Evolutionary conservation across 2,888 invertebrate genomes (phyloP).

Genomic region (Eurytoma adleriae): DNA sequence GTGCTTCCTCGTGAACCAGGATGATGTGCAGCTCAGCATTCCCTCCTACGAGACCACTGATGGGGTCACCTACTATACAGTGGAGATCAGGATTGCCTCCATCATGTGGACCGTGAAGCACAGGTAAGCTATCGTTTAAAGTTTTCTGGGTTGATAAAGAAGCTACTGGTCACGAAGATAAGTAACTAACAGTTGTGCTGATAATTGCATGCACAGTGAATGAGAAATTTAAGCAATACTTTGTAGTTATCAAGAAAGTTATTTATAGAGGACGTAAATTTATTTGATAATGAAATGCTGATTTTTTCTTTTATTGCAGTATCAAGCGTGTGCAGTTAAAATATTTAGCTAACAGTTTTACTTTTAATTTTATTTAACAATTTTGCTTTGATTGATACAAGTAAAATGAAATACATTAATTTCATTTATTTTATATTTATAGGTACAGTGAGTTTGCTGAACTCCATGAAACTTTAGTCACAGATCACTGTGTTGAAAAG

Average conservation of each 20-base stretch:
- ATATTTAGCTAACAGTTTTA: too few species aligned
- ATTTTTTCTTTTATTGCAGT: too few species aligned
- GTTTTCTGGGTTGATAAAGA: background rate
- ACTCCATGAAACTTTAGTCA: slow-evolving; percentile 89
- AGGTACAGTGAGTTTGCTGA: slow-evolving; percentile 94
- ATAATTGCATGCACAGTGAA: too few species aligned
- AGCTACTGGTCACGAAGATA: background rate
- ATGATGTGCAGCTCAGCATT: slow-evolving; percentile 82
- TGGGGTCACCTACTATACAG: slow-evolving; percentile 85
- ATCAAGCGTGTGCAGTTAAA: too few species aligned
- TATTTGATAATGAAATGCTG: too few species aligned
- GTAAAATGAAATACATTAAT: background rate
- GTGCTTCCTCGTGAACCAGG: slow-evolving; percentile 83
- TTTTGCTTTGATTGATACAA: too few species aligned
- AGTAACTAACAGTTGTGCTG: background rate
- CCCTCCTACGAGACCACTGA: slow-evolving; percentile 82
- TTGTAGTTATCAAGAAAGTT: too few species aligned
- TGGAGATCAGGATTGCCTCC: slow-evolving; percentile 83
- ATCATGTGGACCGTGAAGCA: slow-evolving; percentile 90
- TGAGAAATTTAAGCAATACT: too few species aligned
- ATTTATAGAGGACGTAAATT: too few species aligned
- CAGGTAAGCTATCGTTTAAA: slow-evolving; percentile 74
- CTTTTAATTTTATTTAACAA: too few species aligned
- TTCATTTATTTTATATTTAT: slow-evolving; percentile 65
- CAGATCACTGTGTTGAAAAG: slow-evolving; percentile 88